Evolutionary conservation across 2,113 vertebrate genomes (phyloP), one percentile per base, ranked within the genome.

Genomic region (Rhegmatorhina hoffmannsi): DNA sequence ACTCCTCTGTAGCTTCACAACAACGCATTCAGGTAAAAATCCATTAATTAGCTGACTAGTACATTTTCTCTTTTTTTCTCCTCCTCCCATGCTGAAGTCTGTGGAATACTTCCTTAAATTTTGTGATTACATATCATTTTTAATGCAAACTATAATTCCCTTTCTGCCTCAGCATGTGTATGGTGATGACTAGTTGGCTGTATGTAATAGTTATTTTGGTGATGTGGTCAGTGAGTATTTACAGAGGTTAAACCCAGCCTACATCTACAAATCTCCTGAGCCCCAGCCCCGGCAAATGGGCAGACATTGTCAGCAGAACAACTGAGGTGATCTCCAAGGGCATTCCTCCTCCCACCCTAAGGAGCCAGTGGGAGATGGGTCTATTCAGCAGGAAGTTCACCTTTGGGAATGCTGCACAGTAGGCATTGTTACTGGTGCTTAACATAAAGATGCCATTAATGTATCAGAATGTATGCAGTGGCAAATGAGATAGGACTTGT

Each of bases 21-120:
- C 99, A 99, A 96, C 98, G 98, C 85, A 99, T 99, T 98, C 99
- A 99, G 98, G 99, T 99, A 97, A 78, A 83, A 80, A 55, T 72
- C 38, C 13, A 24, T 66, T 79, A 6, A 46, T 73, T 47, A 43
- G 18, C 6, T 80, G 75, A 28, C 52, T 44, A 5, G 33, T 63
- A 9, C 3, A 11, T 43, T 6, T 15, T 80, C 17, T 68, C 20
- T 47, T 83, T 67, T 68, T 75, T 52, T 28, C 10, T 60, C 9
- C 21, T 93, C 12, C 34, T 86, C 4, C 26, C n/a, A 40, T 80
- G 4, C 20, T 46, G 4, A 88, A 84, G 47, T 79, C 40, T 80
- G 0, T 62, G 21, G 31, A 85, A 73, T n/a, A 25, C 23, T 85
- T 81, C 40, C 12, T 53, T 53, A 29, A 26, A 13, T 75, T 60